Conservation (phyloP, 2,113 vertebrate genomes). For the Salvelinus namaycush region DNA sequence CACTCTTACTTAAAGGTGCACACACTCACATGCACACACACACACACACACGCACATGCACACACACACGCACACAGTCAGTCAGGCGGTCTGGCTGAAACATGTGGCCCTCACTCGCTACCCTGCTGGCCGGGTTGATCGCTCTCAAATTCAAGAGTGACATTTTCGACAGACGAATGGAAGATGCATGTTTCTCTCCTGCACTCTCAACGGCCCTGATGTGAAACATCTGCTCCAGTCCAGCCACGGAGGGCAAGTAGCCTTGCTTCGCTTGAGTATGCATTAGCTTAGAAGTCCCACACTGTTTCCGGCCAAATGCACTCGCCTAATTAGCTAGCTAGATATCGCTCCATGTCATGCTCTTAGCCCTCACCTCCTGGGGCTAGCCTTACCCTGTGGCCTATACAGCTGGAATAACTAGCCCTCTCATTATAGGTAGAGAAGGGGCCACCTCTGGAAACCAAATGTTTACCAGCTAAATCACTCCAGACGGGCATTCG, state of each 20-base stretch:
- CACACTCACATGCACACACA: background rate
- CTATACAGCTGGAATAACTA: slow-evolving; percentile 10
- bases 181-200: slow-evolving; percentile 25
- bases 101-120: slow-evolving; percentile 39
- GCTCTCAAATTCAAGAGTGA: slow-evolving; percentile 42
- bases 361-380: background rate
- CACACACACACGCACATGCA: slow-evolving; percentile 5
- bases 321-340: slow-evolving; percentile 28
- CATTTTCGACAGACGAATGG: slow-evolving; percentile 28
- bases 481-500: background rate
- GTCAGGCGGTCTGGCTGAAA: slow-evolving; percentile 7
- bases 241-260: background rate
- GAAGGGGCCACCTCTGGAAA: background rate
- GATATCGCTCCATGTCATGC: background rate
- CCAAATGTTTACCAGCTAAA: slow-evolving; percentile 15
- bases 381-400: slow-evolving; percentile 5
- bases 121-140: slow-evolving; percentile 24
- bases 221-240: slow-evolving; percentile 44
- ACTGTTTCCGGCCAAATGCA: slow-evolving; percentile 21
- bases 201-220: slow-evolving; percentile 19
- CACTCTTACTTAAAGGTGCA: background rate
- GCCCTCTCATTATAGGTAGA: background rate
- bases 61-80: background rate
- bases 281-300: slow-evolving; percentile 4
- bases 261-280: slow-evolving; percentile 1